phyloP scores from a whole-genome alignment of 2,797 vertebrate genomes.

The Tauraco hartlaubi region DNA sequence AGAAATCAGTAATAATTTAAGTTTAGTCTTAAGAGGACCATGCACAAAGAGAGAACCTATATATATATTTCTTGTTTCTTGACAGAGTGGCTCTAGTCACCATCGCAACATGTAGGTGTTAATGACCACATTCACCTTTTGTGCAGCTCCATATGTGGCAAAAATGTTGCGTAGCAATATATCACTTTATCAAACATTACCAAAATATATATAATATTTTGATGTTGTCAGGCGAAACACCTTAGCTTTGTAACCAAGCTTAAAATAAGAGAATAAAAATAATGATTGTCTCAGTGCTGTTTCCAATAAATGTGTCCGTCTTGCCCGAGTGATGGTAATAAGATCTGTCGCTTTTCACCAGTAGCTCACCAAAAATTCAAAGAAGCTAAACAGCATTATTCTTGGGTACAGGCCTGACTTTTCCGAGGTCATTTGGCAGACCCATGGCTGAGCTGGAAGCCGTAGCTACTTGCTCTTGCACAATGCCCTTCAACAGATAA shows the following conservation, averaged over 20 bases:
- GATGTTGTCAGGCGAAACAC: not conserved
- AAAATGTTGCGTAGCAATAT: not conserved
- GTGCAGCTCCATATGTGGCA: not conserved
- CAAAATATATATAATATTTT: not conserved
- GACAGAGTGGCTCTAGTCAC: not conserved
- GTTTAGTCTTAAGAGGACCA: not conserved
- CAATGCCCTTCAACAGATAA: not conserved
- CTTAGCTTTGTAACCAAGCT: not conserved
- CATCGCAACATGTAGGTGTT: fast-evolving
- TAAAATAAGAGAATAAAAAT: not conserved
- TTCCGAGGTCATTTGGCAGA: not conserved
- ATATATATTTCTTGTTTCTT: not conserved
- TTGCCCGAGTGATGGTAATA: not conserved
- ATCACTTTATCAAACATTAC: not conserved
- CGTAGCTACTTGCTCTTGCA: not conserved
- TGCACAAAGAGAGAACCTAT: not conserved
- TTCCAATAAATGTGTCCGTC: not conserved
- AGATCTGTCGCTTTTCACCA: not conserved
- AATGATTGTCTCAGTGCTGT: fast-evolving
- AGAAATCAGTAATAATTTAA: not conserved
- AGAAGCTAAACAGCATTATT: not conserved
- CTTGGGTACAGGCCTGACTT: not conserved
- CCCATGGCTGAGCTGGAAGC: not conserved
- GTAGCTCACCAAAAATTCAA: not conserved
- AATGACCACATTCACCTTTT: not conserved